Percentiles rank a stretch among this genome's conserved stretches.
Conservation (phyloP, 2,113 vertebrate genomes). For the Hippocampus mohnikei region DNA sequence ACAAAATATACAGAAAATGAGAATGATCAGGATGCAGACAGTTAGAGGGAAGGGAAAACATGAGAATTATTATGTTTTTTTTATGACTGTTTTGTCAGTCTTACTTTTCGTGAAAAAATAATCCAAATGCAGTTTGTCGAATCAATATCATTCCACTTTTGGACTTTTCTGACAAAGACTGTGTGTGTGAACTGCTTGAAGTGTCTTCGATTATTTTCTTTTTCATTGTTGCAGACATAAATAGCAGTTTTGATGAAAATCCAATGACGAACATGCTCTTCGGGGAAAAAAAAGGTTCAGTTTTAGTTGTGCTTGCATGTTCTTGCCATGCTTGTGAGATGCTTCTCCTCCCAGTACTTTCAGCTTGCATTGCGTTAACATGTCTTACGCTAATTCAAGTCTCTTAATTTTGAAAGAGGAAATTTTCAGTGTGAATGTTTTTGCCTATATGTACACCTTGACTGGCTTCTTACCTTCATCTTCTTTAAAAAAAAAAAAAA, state of each 20-base stretch:
- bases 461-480: no score
- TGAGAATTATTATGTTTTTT: conserved; percentile 27
- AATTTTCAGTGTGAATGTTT: no score
- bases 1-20: conserved; percentile 25
- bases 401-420: no score
- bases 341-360: no score
- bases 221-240: conserved; percentile 41
- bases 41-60: conserved; percentile 40
- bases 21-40: conserved; percentile 41
- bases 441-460: no score
- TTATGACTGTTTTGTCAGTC: conserved; percentile 36
- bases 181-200: conserved; percentile 20
- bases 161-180: conserved; percentile 42
- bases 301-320: neutral
- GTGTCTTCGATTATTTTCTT: conserved; percentile 42
- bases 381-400: no score
- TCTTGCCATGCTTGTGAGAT: conserved; percentile 7
- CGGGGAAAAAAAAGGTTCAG: neutral
- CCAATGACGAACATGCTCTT: conserved; percentile 18
- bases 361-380: no score
- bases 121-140: conserved; percentile 29
- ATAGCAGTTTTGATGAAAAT: conserved; percentile 44
- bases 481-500: no score
- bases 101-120: conserved; percentile 32
- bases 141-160: conserved; percentile 53